Evolutionary conservation across 2,113 vertebrate species (phyloP), one percentile per base, ranked within the genome.

Genomic region (Epinephelus lanceolatus): DNA sequence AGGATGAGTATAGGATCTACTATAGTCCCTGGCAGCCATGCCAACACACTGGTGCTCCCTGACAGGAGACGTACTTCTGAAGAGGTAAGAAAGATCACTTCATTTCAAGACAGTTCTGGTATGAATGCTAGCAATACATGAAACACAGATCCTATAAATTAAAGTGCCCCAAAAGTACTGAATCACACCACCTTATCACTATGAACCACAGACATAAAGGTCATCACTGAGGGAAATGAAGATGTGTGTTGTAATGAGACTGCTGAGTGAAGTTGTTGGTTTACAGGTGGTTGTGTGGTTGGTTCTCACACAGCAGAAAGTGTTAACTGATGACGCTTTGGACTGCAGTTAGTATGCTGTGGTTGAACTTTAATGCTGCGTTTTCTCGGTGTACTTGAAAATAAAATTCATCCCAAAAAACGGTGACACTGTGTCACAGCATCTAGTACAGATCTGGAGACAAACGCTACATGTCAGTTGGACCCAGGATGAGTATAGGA

Each of bases 61-160:
- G 33, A 37, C 33, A 37, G 33, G 33, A 37, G 33, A 1, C 1
- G 33, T 6, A 6, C 5, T 6, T 37, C 33, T 37, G 33, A 6
- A 25, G 94, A 94, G 93, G 94, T 95, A 94, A 94, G 90, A 79
- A 49, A 72, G 6, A 56, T 45, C n/a, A 27, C 3, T 61, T 51
- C 11, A 37, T 42, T 18, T 70, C 15, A 40, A 60, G n/a, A 10
- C 42, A 78, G 23, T 33, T 80, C 15, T 78, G 59, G 23, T 61
- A 53, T 55, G 8, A 33, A 68, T 59, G 6, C 33, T 55, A 11
- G 23, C 70, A 13, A 30, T 12, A 19, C 8, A 56, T 42, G 55
- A 62, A 1, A 80, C 33, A 1, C 0, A 60, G 42, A 2, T 42
- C 10, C 42, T 42, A 42, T 11, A 11, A 42, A 42, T 12, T 42